Conservation (phyloP, 2,888 invertebrate genomes). For the Caenorhabditis sp. region DNA sequence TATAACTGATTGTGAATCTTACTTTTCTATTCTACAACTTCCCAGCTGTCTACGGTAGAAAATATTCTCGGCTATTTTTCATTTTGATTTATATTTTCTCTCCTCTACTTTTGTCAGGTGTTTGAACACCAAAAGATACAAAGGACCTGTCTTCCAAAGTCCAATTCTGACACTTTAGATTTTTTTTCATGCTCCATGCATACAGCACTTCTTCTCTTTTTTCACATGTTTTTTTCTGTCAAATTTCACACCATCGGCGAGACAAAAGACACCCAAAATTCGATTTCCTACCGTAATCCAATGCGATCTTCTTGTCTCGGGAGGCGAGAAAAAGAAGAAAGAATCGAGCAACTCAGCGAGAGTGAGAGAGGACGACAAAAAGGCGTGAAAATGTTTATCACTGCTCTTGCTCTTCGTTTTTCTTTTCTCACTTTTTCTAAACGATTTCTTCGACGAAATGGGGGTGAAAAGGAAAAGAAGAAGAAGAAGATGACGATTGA, state of each 20-base stretch:
- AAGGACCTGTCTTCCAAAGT: no score
- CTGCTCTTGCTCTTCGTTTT: constrained; percentile 2
- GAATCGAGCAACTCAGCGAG: no score
- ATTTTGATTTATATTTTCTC: no score
- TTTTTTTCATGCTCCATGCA: no score
- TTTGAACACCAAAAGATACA: no score
- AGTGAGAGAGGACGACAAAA: constrained; percentile 26
- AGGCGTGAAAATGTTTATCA: constrained; percentile 70
- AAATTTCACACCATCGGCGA: constrained; percentile 63
- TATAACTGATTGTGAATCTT: no score
- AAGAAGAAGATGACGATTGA: background rate
- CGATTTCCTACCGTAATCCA: constrained; percentile 52
- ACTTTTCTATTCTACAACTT: no score
- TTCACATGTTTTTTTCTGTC: constrained; percentile 10
- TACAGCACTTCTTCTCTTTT: constrained; percentile 2
- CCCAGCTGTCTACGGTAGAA: background rate
- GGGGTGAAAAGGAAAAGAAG: background rate
- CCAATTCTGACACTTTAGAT: no score
- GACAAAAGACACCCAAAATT: constrained; percentile 46
- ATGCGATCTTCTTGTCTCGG: background rate
- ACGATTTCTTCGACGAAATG: constrained; percentile 18
- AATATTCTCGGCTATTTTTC: background rate
- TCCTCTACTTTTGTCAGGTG: no score
- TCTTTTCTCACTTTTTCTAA: constrained; percentile 16
- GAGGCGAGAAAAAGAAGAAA: constrained; percentile 9